Conservation (phyloP, 2,888 invertebrate species). For the Hyposoter didymator region DNA sequence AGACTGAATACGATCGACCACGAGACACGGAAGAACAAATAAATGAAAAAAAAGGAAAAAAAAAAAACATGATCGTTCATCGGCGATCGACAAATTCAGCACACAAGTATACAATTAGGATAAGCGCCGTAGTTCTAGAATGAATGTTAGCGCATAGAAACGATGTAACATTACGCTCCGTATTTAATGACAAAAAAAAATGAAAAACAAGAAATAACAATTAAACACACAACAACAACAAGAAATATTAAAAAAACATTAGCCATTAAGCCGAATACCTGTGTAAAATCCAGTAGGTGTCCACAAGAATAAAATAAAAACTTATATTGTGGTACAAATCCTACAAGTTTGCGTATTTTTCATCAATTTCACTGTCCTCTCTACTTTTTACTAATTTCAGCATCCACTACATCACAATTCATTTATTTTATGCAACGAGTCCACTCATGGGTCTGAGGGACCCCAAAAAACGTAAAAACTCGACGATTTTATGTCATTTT, state of each 20-base stretch:
- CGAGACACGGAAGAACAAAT: slow-evolving; percentile 73
- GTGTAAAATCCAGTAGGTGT: slow-evolving; percentile 84
- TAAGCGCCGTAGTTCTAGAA: slow-evolving; percentile 83
- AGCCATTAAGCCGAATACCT: slow-evolving; percentile 83
- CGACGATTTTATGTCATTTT: not conserved
- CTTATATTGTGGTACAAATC: slow-evolving; percentile 84
- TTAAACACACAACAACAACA: slow-evolving; percentile 34
- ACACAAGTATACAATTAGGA: slow-evolving; percentile 83
- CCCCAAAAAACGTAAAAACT: not conserved
- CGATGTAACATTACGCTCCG: slow-evolving; percentile 83
- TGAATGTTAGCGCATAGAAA: slow-evolving; percentile 83
- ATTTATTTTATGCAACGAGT: not conserved
- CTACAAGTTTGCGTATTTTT: slow-evolving; percentile 67
- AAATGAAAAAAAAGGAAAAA: not conserved
- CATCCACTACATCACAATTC: not conserved
- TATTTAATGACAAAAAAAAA: slow-evolving; percentile 79
- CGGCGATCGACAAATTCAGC: slow-evolving; percentile 78
- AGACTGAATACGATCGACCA: slow-evolving; percentile 77
- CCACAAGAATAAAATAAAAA: slow-evolving; percentile 84
- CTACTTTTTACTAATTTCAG: not conserved
- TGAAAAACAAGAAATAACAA: slow-evolving; percentile 55
- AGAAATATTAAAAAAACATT: slow-evolving; percentile 67
- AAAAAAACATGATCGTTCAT: slow-evolving; percentile 73
- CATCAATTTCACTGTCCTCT: not conserved
- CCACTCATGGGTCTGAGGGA: not conserved